phyloP scores from a whole-genome alignment of 2,888 invertebrate species.

The Troides helena region DNA sequence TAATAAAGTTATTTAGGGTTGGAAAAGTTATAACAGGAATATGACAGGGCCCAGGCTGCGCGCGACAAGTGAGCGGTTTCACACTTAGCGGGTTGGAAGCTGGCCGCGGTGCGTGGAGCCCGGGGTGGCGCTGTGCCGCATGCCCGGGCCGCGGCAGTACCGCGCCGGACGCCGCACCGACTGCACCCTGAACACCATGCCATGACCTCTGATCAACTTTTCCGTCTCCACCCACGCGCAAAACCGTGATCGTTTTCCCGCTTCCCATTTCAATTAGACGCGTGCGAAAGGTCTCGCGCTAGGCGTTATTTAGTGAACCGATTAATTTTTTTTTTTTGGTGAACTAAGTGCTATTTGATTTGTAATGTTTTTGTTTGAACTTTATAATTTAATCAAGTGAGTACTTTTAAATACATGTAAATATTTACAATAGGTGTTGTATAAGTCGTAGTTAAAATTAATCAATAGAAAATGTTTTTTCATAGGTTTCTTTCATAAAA shows the following conservation, averaged over 20 bases:
- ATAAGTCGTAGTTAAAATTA: too few species aligned
- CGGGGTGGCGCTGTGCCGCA: slow-evolving; percentile 16
- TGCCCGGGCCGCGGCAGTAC: slow-evolving; percentile 30
- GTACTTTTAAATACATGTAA: neutral
- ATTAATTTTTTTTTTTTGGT: neutral
- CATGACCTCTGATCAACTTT: slow-evolving; percentile 11
- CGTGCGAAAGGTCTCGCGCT: slow-evolving; percentile 1
- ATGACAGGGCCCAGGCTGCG: slow-evolving; percentile 5
- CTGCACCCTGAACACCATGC: slow-evolving; percentile 3
- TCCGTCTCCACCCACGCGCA: slow-evolving; percentile 23
- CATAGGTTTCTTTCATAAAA: too few species aligned
- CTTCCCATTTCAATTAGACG: slow-evolving; percentile 23
- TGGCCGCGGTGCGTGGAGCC: slow-evolving; percentile 25
- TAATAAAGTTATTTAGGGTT: neutral
- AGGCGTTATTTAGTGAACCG: neutral
- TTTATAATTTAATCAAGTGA: neutral
- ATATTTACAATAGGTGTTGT: too few species aligned
- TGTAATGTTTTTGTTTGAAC: slow-evolving; percentile 5
- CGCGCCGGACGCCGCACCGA: slow-evolving; percentile 17
- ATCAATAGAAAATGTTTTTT: too few species aligned
- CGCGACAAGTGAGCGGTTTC: slow-evolving; percentile 23
- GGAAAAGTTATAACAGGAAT: slow-evolving; percentile 10
- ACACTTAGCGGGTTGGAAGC: slow-evolving; percentile 24
- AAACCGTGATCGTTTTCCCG: slow-evolving; percentile 25
- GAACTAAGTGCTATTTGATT: slow-evolving; percentile 1